Evolutionary conservation across 2,888 invertebrate genomes (phyloP), one percentile per base, ranked within the genome.

Genomic region (Xestia sexstrigata): DNA sequence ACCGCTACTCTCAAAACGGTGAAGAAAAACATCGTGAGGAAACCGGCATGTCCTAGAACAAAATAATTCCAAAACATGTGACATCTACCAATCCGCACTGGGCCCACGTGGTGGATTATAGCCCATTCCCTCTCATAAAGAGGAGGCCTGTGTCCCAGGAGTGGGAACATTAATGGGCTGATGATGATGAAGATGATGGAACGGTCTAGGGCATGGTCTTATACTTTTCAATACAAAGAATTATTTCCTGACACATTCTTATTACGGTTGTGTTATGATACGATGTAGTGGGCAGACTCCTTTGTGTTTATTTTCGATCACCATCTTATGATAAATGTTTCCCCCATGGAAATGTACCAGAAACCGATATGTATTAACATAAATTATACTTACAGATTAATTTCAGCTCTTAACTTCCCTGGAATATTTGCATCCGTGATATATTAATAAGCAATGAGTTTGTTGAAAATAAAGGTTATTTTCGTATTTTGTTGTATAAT

Each of bases 331-430:
- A 95, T 95, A 95, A 94, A 94, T 93, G 93, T 88, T 91, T 90
- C 72, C 89, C 87, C 90, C 87, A 90, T 92, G 91, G 91, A 94
- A 94, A 94, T 93, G 87, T 91, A 92, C 90, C 91, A 89, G 92
- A 89, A 92, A 90, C 92, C 88, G 90, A 93, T 83, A 92, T 73
- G 89, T 91, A 93, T 95, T 95, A 92, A 87, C 95, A 94, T 95
- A 92, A 93, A 95, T 95, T 95, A 94, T 93, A 94, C 93, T 95
- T 84, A 91, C 92, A 95, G 91, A 95, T 94, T 93, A 92, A 93
- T 93, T 91, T 90, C 80, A 89, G 90, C 73, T 86, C 84, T 79
- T 78, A 78, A 86, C 82, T 86, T 88, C 75, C 85, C 78, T 82
- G 71, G 76, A 77, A 87, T 69, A 87, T 85, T 88, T 87, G 78